phyloP scores from a whole-genome alignment of 1,140 invertebrate genomes.

The Matsumurasca onukii region DNA sequence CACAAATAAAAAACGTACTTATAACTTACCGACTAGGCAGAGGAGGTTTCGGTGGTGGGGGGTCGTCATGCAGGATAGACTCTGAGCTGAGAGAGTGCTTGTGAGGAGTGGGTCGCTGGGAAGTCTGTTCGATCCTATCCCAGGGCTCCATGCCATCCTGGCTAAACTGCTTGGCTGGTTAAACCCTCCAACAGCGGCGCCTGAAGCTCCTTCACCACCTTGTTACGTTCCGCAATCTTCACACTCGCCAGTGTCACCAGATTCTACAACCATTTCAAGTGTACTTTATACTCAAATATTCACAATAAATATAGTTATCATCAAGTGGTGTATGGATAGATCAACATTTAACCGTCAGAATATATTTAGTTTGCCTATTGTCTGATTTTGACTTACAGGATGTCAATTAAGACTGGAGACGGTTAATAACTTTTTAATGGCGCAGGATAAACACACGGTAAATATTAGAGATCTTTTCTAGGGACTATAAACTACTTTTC shows the following conservation, averaged over 20 bases:
- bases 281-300: not conserved
- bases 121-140: slow-evolving; percentile 66
- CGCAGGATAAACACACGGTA: too few species aligned
- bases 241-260: slow-evolving; percentile 63
- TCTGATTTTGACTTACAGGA: too few species aligned
- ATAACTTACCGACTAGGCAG: slow-evolving; percentile 68
- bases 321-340: too few species aligned
- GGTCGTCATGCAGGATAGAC: slow-evolving; percentile 59
- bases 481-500: too few species aligned
- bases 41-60: slow-evolving; percentile 84
- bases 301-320: too few species aligned
- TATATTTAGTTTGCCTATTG: too few species aligned
- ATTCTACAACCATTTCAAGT: too few species aligned
- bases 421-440: too few species aligned
- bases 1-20: too few species aligned
- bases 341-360: too few species aligned
- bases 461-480: too few species aligned
- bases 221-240: slow-evolving; percentile 61
- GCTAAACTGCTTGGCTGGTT: slow-evolving; percentile 66
- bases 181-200: slow-evolving; percentile 38
- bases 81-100: slow-evolving; percentile 77
- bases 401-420: too few species aligned
- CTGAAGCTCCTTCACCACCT: slow-evolving; percentile 36
- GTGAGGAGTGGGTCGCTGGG: slow-evolving; percentile 54
- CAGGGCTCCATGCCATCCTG: slow-evolving; percentile 80